Base-by-base conservation (phyloP, 2,888 invertebrate genomes). In the Zootermopsis nevadensis region DNA sequence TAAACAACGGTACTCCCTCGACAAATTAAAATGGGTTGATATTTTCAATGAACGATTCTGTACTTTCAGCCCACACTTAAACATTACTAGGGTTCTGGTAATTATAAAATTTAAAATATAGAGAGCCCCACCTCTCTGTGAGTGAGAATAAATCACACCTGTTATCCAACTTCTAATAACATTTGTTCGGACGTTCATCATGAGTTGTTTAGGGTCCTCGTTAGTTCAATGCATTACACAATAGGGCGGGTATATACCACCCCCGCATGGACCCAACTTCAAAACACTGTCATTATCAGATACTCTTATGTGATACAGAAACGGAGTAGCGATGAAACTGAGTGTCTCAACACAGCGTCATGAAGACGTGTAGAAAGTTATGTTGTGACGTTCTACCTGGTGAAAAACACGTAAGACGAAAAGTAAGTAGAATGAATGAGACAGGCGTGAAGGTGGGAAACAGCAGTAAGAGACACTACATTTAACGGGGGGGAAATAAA, bases 121-220 rank as follows among this genome's bases (percentile, higher is more conserved):
- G 77, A 19, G 31, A 72, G 55, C 72, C 82, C 82, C 82, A 82
- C 82, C 82, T 79, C 38, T 48, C 82, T 35, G 42, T 42, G 69
- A 69, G 42, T 8, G 60, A 42, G 79, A 69, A 83, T 83, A 83
- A 83, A 83, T 83, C 83, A 83, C 81, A 76, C 81, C 48, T 72
- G 83, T 69, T 69, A 79, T 79, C 67, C 77, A 74, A 42, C 83
- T 79, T 83, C 82, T 83, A 83, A 83, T 83, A 82, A 66, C 81
- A 83, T 83, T 81, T 83, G 82, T 82, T 69, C 35, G 83, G 81
- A 80, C 83, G 83, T 83, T 83, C 80, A 83, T 83, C 83, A 83
- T 79, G 48, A 2, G 53, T 83, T 69, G 80, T 83, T 83, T 80
- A 80, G 80, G 48, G 55, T 27, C 80, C 79, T 79, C 79, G 79